These are phyloP conservation scores for Carposina sasakii DNA, from an alignment of 1,140 invertebrate species.

Conservation along the genomic window DNA sequence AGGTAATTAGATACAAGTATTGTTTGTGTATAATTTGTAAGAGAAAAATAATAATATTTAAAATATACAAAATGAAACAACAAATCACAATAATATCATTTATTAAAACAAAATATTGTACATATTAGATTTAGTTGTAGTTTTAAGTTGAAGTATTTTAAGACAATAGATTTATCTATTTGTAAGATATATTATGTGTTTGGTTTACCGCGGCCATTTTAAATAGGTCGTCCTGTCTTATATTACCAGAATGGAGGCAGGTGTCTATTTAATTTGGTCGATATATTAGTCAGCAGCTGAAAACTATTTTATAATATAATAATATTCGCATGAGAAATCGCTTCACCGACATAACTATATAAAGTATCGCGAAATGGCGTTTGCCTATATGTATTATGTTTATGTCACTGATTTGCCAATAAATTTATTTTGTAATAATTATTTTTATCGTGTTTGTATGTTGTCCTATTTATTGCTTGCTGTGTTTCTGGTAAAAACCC, in stretches of 20 bases:
- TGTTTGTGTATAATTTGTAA: too few species aligned
- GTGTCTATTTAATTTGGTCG: constrained; percentile 43
- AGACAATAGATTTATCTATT: constrained; percentile 44
- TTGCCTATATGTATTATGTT: too few species aligned
- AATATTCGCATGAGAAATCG: constrained; percentile 53
- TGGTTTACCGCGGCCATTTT: constrained; percentile 48
- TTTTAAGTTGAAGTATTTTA: constrained; percentile 39
- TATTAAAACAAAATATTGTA: constrained; percentile 34
- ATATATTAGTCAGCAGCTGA: constrained; percentile 56
- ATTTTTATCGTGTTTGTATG: too few species aligned
- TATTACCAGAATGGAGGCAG: neutral
- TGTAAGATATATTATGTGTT: constrained; percentile 58
- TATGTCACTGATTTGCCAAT: too few species aligned
- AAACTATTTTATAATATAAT: constrained; percentile 51
- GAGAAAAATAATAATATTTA: too few species aligned
- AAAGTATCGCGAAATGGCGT: too few species aligned
- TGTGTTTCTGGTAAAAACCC: too few species aligned
- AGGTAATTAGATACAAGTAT: too few species aligned
- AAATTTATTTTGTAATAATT: too few species aligned
- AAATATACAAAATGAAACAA: too few species aligned
- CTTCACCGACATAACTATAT: constrained; percentile 41
- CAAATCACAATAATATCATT: too few species aligned
- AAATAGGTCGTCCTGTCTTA: constrained; percentile 25
- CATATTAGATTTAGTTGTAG: constrained; percentile 42
- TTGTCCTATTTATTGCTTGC: too few species aligned